A percentile compares a stretch with the other conserved stretches of the same genome.
These are phyloP conservation scores for Cyprinodon brontotheroides DNA, from an alignment of 2,113 vertebrate genomes.

Conservation along the genomic window DNA sequence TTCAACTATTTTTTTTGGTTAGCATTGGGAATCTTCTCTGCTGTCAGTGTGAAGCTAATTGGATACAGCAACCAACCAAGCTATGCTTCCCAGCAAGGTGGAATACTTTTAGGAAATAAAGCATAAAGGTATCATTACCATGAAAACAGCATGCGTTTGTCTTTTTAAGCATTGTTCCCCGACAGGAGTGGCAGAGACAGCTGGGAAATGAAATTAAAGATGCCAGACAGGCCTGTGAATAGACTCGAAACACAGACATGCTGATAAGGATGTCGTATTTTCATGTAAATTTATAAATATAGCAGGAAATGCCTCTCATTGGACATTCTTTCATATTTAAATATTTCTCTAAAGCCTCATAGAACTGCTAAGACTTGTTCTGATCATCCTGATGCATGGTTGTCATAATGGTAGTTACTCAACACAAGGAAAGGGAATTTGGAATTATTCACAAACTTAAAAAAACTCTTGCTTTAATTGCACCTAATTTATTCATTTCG, in stretches of 20 bases:
- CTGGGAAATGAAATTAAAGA: conserved; percentile 36
- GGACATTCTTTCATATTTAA: conserved; percentile 52
- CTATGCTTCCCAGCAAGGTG: conserved; percentile 45
- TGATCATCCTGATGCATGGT: conserved; percentile 29
- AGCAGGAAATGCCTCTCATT: conserved; percentile 49
- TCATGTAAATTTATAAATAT: conserved; percentile 58
- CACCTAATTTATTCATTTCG: conserved; percentile 35
- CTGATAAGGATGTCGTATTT: conserved; percentile 50
- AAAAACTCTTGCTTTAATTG: conserved; percentile 45
- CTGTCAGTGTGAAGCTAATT: conserved; percentile 63
- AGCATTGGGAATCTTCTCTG: conserved; percentile 21
- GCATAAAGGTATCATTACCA: conserved; percentile 64
- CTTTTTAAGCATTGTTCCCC: conserved; percentile 51
- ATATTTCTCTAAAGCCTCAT: conserved; percentile 19
- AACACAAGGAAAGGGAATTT: conserved; percentile 40
- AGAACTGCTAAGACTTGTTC: conserved; percentile 21
- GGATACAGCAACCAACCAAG: conserved; percentile 55
- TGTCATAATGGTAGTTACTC: conserved; percentile 29
- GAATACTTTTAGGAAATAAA: conserved; percentile 67
- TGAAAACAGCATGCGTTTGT: conserved; percentile 49
- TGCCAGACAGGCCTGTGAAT: conserved; percentile 55
- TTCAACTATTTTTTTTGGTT: conserved; percentile 61
- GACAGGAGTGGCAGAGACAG: conserved; percentile 42
- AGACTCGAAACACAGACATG: conserved; percentile 33
- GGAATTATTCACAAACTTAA: conserved; percentile 30